These are phyloP conservation scores for Urechis unicinctus DNA, from an alignment of 2,888 invertebrate species.

Conservation along the genomic window DNA sequence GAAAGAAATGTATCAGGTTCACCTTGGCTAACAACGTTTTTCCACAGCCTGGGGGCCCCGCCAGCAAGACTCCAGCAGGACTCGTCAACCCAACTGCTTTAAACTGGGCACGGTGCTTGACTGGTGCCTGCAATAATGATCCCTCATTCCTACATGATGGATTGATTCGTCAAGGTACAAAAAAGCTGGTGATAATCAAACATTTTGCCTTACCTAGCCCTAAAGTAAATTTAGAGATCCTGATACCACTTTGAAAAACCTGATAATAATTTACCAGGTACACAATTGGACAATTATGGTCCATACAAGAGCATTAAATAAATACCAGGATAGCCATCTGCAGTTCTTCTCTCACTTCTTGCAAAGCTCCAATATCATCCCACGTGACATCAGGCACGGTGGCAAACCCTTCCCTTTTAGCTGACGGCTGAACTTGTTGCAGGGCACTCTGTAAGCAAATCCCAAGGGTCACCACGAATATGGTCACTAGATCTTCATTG, in stretches of 20 bases:
- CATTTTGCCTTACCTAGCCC: too few species aligned
- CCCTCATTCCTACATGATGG: too few species aligned
- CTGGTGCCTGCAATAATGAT: constrained; percentile 78
- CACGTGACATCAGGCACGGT: constrained; percentile 96
- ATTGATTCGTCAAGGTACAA: too few species aligned
- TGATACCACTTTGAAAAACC: too few species aligned
- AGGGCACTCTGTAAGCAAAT: constrained; percentile 60
- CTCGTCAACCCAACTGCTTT: constrained; percentile 70
- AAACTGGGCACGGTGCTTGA: constrained; percentile 76
- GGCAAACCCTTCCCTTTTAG: constrained; percentile 93
- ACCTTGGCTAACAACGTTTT: constrained; percentile 92
- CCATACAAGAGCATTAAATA: too few species aligned
- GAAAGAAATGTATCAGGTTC: too few species aligned
- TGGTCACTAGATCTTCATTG: background rate
- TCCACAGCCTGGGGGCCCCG: constrained; percentile 84
- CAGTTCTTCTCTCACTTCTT: constrained; percentile 79
- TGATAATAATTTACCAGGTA: too few species aligned
- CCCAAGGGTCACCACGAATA: background rate
- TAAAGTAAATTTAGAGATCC: too few species aligned
- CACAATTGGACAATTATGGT: too few species aligned
- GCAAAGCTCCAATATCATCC: constrained; percentile 91
- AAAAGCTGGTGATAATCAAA: too few species aligned
- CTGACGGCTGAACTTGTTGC: constrained; percentile 80
- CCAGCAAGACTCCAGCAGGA: constrained; percentile 84
- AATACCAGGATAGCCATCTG: constrained; percentile 78